Percentiles rank a stretch among this genome's conserved stretches.
phyloP scores from a whole-genome alignment of 2,113 vertebrate genomes.

The Megatriorchis doriae region DNA sequence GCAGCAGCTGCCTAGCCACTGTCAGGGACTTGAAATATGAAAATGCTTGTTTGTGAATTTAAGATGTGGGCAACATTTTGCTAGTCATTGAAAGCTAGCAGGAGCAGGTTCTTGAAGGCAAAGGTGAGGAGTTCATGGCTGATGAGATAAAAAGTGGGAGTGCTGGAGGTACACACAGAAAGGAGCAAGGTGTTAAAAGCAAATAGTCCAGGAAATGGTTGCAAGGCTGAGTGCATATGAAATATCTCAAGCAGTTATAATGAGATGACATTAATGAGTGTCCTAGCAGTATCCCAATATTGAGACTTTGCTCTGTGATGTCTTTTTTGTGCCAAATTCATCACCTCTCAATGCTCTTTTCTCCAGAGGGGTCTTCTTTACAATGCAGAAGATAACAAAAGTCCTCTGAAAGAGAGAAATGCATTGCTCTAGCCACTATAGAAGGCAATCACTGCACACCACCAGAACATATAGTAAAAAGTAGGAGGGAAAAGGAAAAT shows the following conservation, averaged over 20 bases:
- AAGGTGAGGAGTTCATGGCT: slow-evolving; percentile 30
- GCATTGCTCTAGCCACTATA: neutral
- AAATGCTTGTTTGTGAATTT: neutral
- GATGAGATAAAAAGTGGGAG: slow-evolving; percentile 20
- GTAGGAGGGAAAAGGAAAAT: neutral
- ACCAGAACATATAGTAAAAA: neutral
- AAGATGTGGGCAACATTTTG: neutral
- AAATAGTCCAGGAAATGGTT: neutral
- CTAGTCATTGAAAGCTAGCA: neutral
- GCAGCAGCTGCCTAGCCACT: neutral
- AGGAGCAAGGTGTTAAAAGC: slow-evolving; percentile 23
- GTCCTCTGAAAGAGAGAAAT: neutral
- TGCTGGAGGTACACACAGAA: neutral
- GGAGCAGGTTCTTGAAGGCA: neutral
- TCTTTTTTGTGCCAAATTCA: neutral
- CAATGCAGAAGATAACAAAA: neutral
- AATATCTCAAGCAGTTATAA: neutral
- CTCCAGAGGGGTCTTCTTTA: neutral
- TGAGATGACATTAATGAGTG: slow-evolving; percentile 32
- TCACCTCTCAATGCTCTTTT: slow-evolving; percentile 2
- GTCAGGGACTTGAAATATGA: neutral
- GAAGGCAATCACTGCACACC: neutral
- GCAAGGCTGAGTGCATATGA: neutral
- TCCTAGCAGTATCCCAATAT: neutral
- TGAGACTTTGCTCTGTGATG: neutral